Evolutionary conservation across 2,113 vertebrate species (phyloP), one percentile per base, ranked within the genome.

Genomic region (Galbula dea): DNA sequence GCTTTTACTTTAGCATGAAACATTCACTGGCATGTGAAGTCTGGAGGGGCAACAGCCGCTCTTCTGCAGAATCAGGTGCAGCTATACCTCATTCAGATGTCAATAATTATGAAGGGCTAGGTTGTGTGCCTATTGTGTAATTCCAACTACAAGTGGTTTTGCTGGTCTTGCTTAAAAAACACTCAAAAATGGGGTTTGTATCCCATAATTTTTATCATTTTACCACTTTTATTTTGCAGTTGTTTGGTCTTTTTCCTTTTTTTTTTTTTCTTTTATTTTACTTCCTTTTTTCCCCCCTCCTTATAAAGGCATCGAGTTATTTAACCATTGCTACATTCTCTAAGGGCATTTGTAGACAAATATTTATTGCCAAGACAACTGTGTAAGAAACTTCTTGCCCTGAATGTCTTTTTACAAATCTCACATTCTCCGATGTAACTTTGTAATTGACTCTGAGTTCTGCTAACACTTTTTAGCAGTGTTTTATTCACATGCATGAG

Each of bases 1-100:
- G 77, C 67, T 91, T 91, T 88, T 93, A 93, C n/a, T 96, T 94
- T 71, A 92, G 76, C 23, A 75, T 13, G 6, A 74, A 81, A n/a
- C 34, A 20, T 55, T 88, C 90, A 11, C 91, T 90, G 74, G 86
- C 80, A 55, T 46, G 79, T 61, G n/a, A 82, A 79, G 62, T 71
- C 86, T 49, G 92, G 90, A 62, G 86, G 76, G 18, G 77, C 89
- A 62, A 51, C 52, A 81, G 90, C 92, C 18, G 80, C 77, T 54
- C 65, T 84, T 37, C 54, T 86, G 36, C 88, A 84, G 65, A 86
- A 88, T 71, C 78, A 27, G 21, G 48, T 83, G n/a, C 90, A 92
- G 30, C 59, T 82, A 3, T 92, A 72, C 69, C 75, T 94, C 54
- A 69, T 30, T 32, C 32, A 71, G 26, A 27, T 41, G 34, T 54